Evolutionary conservation across 2,888 invertebrate species (phyloP).

Genomic region (Notocelia uddmanniana): DNA sequence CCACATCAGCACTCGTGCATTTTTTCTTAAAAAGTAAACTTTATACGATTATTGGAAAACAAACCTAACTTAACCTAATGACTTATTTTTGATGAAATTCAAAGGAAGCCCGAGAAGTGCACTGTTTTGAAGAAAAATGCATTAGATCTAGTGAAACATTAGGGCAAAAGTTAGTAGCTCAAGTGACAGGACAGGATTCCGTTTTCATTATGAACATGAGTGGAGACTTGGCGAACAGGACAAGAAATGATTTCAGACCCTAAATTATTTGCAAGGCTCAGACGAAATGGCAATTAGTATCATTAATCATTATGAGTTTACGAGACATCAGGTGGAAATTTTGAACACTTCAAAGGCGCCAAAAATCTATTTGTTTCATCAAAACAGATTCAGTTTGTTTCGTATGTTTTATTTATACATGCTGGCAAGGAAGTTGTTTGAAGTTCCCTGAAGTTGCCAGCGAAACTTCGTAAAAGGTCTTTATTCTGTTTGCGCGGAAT

Average conservation of each 20-base stretch:
- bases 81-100: no score
- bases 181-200: no score
- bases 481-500: conserved; percentile 68
- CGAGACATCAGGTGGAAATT: conserved; percentile 6
- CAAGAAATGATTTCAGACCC: background rate
- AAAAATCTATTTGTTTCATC: conserved; percentile 35
- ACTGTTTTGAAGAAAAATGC: no score
- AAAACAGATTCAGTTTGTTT: conserved; percentile 47
- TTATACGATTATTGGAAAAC: no score
- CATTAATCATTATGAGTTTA: conserved; percentile 23
- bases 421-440: conserved; percentile 47
- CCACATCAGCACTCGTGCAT: no score
- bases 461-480: conserved; percentile 66
- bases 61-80: no score
- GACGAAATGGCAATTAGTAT: conserved; percentile 8
- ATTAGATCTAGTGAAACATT: no score
- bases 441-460: conserved; percentile 55
- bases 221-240: background rate
- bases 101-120: no score
- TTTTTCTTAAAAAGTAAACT: no score
- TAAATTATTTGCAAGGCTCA: conserved; percentile 1
- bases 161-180: no score
- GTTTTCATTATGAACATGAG: conserved; percentile 1
- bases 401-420: conserved; percentile 47
- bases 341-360: conserved; percentile 24